Evolutionary conservation across 2,888 invertebrate genomes (phyloP), one percentile per base, ranked within the genome.

Genomic region (Osedax frankpressi): DNA sequence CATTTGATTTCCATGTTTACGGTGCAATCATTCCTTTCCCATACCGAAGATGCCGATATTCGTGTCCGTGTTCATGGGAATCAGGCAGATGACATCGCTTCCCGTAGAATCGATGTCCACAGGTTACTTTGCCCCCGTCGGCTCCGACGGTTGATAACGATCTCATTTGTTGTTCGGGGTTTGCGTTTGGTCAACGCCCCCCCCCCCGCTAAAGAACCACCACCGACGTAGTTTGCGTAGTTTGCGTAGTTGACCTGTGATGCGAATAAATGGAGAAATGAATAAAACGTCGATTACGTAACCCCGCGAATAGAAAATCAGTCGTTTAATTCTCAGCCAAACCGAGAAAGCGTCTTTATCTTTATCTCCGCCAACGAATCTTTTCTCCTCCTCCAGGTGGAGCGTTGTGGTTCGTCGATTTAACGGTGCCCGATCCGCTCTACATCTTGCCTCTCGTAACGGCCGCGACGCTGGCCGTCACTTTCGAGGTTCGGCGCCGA

Each of bases 401-500:
- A 0, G 78, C 93, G 0, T 89, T 88, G 79, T 98, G 97, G 97
- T 95, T 98, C 83, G 86, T 88, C 1, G 94, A 99, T 87, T 87
- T 98, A 67, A 94, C 95, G 0, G 84, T 92, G 11, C 88, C 91
- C 1, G 98, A 98, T 86, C 95, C 94, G 68, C 92, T 88, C 83
- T 96, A 90, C 81, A 77, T 92, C 19, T 86, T 98, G 74, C 97
- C 97, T 0, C 3, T 94, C 0, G 86, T 94, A 71, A 95, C 95
- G 0, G 89, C 91, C 83, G 85, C 88, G 0, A 93, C 95, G 0
- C 86, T 97, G 80, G 89, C 88, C 83, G 84, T 90, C 0, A 93
- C 93, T 1, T 89, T 95, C 73, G 91, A 93, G 86, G 89, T 85
- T 6, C 44, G 11, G n/a, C n/a, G n/a, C n/a, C n/a, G n/a, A n/a